A percentile compares a stretch with the other conserved stretches of the same genome.
Conservation (phyloP, 2,113 vertebrate genomes). For the Psittacus erithacus region DNA sequence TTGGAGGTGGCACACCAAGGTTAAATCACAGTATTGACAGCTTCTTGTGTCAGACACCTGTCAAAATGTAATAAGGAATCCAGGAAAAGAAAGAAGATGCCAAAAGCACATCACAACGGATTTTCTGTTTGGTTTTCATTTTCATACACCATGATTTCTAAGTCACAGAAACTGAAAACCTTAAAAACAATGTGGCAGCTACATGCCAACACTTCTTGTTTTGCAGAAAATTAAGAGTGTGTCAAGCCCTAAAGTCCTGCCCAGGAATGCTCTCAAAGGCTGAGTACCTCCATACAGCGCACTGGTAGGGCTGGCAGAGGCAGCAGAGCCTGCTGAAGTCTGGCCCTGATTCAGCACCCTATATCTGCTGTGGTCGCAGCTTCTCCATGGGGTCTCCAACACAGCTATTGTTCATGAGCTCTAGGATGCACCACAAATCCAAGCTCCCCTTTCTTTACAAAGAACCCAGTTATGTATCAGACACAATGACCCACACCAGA, state of each 20-base stretch:
- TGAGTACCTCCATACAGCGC: background rate
- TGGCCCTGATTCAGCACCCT: background rate
- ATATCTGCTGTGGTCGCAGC: background rate
- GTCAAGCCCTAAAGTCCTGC: background rate
- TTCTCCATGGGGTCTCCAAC: background rate
- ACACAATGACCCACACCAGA: background rate
- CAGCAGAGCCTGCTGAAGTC: background rate
- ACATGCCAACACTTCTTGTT: background rate
- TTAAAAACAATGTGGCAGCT: slow-evolving; percentile 7
- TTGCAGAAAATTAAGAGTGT: background rate
- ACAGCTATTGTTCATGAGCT: background rate
- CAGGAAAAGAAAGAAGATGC: slow-evolving; percentile 54
- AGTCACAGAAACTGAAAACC: background rate
- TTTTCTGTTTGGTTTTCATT: slow-evolving; percentile 14
- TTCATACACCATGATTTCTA: slow-evolving; percentile 32
- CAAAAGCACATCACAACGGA: slow-evolving; percentile 41
- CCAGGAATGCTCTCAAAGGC: background rate
- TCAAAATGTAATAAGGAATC: slow-evolving; percentile 68
- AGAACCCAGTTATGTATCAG: background rate
- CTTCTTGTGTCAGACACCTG: slow-evolving; percentile 62
- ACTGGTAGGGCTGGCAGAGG: background rate
- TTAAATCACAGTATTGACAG: slow-evolving; percentile 62
- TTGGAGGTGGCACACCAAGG: slow-evolving; percentile 64
- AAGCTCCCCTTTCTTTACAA: background rate
- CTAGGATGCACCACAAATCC: background rate